phyloP scores from a whole-genome alignment of 2,113 vertebrate species.

The Oreocharis arfaki region DNA sequence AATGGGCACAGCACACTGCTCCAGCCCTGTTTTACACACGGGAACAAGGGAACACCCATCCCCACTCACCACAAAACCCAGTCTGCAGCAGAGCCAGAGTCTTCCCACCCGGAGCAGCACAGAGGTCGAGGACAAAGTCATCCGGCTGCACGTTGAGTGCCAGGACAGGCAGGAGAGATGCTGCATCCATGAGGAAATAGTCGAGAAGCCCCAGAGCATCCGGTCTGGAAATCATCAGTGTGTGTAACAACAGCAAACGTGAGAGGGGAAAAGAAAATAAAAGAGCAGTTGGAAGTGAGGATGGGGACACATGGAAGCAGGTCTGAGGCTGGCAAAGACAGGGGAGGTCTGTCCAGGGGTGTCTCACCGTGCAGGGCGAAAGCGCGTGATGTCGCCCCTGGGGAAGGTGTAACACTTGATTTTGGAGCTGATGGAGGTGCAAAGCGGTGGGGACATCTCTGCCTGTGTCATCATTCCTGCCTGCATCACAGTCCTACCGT shows the following conservation, averaged over 20 bases:
- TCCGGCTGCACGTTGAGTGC: slow-evolving; percentile 78
- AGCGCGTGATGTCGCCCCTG: slow-evolving; percentile 81
- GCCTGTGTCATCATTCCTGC: not conserved
- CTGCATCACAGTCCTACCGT: not conserved
- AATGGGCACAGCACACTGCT: not conserved
- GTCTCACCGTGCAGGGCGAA: slow-evolving; percentile 82
- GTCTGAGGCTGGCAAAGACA: not conserved
- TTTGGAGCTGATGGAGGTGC: slow-evolving; percentile 62
- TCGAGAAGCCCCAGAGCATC: slow-evolving; percentile 73
- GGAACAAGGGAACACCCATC: not conserved
- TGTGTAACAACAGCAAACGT: accelerated
- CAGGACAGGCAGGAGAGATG: slow-evolving; percentile 89
- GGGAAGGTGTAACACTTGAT: slow-evolving; percentile 90
- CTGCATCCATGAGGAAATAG: slow-evolving; percentile 93
- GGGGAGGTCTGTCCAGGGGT: accelerated
- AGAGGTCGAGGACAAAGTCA: slow-evolving; percentile 87
- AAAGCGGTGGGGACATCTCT: accelerated
- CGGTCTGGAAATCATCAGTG: slow-evolving; percentile 68
- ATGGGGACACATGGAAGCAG: not conserved
- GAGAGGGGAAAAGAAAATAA: not conserved
- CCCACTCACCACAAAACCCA: slow-evolving; percentile 77
- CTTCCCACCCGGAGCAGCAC: slow-evolving; percentile 93
- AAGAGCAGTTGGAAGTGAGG: not conserved
- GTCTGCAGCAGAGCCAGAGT: slow-evolving; percentile 87
- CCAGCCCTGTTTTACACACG: accelerated